These are phyloP conservation scores for Diadophis punctatus DNA, from an alignment of 2,113 vertebrate species.

Conservation along the genomic window DNA sequence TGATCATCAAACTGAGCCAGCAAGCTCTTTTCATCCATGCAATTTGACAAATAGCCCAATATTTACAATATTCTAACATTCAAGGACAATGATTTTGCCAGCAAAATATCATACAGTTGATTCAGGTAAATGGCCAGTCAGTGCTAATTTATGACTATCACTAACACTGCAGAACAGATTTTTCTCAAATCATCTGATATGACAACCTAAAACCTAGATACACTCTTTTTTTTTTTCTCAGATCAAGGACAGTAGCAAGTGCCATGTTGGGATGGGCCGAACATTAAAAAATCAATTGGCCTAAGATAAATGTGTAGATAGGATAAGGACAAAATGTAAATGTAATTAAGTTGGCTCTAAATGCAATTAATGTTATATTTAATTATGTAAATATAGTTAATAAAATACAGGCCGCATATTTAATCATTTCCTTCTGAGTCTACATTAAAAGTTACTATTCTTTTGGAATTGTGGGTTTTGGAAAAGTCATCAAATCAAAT, in stretches of 20 bases:
- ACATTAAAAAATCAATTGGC: background rate
- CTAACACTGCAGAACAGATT: background rate
- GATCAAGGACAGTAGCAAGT: background rate
- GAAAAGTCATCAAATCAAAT: background rate
- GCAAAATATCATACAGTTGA: background rate
- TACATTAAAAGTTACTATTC: background rate
- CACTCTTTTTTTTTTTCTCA: background rate
- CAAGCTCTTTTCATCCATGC: background rate
- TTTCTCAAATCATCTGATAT: background rate
- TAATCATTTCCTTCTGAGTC: background rate
- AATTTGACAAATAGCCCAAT: background rate
- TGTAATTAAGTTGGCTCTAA: background rate
- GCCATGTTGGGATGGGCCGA: background rate
- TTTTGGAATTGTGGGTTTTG: background rate
- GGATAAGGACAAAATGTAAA: background rate
- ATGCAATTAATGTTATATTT: background rate
- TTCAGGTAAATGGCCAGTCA: background rate
- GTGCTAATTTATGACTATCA: background rate
- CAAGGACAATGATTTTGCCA: background rate
- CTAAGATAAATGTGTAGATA: background rate
- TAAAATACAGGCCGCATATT: background rate
- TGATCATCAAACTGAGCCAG: background rate
- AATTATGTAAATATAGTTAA: background rate
- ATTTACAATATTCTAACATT: background rate
- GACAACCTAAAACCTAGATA: background rate